phyloP scores from a whole-genome alignment of 2,888 invertebrate species.

The Papilio protenor region DNA sequence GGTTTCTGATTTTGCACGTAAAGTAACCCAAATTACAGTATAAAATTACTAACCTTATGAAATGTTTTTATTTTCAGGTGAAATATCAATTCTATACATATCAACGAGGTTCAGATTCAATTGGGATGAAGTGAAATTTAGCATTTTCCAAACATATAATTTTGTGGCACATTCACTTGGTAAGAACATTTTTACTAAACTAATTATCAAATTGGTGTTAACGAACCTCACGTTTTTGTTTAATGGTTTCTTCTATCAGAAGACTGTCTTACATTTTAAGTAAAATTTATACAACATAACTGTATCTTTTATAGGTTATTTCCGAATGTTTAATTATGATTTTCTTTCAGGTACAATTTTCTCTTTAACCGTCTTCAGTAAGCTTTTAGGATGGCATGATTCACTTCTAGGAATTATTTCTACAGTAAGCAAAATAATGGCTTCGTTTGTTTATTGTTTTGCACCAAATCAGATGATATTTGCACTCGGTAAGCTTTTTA shows the following conservation, averaged over 20 bases:
- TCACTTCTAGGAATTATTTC: constrained; percentile 91
- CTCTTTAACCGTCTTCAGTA: constrained; percentile 67
- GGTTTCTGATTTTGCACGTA: too few species aligned
- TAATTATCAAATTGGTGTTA: not conserved
- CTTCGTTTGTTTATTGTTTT: constrained; percentile 92
- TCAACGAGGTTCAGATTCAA: constrained; percentile 75
- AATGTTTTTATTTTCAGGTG: constrained; percentile 64
- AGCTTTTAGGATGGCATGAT: constrained; percentile 88
- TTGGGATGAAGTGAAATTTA: constrained; percentile 77
- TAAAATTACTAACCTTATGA: not conserved
- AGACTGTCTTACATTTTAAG: too few species aligned
- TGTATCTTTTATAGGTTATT: too few species aligned
- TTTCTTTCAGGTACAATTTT: constrained; percentile 68
- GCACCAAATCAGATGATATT: constrained; percentile 89
- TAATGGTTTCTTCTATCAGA: too few species aligned
- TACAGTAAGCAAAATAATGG: constrained; percentile 91
- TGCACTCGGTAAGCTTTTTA: constrained; percentile 85
- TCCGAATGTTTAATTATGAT: not conserved
- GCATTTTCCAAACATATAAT: constrained; percentile 76
- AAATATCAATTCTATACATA: constrained; percentile 72
- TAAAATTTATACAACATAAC: too few species aligned
- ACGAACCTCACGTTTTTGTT: not conserved
- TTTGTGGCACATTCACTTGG: constrained; percentile 73
- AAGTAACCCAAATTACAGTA: too few species aligned
- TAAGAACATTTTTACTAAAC: constrained; percentile 50